Base-by-base conservation (phyloP, 2,113 vertebrate species). In the Sorex fumeus region DNA sequence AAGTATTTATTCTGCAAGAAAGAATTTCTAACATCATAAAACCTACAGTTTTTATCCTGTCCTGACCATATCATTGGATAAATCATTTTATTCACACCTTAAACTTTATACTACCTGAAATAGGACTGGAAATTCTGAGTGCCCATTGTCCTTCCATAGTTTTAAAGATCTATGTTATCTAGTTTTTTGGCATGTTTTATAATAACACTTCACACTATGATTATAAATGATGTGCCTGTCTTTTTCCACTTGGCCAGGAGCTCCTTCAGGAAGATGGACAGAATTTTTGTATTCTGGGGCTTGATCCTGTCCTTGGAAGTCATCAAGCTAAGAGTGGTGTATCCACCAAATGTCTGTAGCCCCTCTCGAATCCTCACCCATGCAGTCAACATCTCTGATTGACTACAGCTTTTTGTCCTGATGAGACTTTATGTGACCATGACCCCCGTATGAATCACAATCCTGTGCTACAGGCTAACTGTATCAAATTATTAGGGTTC, bases 361-460 rank as follows among this genome's bases (percentile, higher is more conserved):
- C 3, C 50, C 66, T 79, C 32, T 72, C 10, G 43, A 8, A 18
- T 19, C 34, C 18, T 40, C 25, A n/a, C 64, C n/a, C n/a, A 23
- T 12, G 40, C 69, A 16, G 83, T 23, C 47, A 43, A 40, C 10
- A 9, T 45, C 30, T 76, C 36, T 80, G 53, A 47, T 53, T 66
- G 28, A 74, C 40, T 15, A 19, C 10, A 7, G 15, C 62, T 11
- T 87, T 76, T 36, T 75, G 78, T 93, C 34, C 43, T 79, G 40
- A 62, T 36, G 40, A 43, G 30, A 18, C 28, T 69, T 0, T 34
- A 4, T 16, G 34, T 72, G 34, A 72, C 30, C 47, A 28, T 81
- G n/a, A 83, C 2, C 19, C 45, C 19, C 57, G 86, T 28, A 67
- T 87, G 45, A 74, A 69, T 88, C 89, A 87, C 45, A 74, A 7